Conservation (phyloP, 2,888 invertebrate species). For the Coleophora deauratella region DNA sequence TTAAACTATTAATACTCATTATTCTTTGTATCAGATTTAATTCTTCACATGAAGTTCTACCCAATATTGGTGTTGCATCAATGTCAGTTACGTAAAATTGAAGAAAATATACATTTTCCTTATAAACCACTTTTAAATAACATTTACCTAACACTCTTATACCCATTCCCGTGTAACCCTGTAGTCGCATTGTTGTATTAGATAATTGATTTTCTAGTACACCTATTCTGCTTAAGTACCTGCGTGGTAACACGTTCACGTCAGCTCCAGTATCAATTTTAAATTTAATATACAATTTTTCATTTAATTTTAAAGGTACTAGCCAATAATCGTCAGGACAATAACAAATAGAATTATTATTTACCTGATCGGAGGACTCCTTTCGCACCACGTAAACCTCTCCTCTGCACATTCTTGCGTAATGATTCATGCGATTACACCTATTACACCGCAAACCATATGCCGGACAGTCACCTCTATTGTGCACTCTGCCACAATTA, state of each 20-base stretch:
- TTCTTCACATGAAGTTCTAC: constrained; percentile 14
- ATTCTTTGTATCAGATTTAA: constrained; percentile 14
- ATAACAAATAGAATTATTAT: constrained; percentile 1
- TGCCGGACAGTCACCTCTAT: constrained; percentile 13
- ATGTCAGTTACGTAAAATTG: constrained; percentile 14
- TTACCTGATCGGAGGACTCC: constrained; percentile 17
- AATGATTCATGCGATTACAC: constrained; percentile 14
- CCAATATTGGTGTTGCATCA: constrained; percentile 12
- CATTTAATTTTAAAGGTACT: constrained; percentile 11
- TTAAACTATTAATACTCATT: background rate
- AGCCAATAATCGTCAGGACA: constrained; percentile 10
- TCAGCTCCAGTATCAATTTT: constrained; percentile 20
- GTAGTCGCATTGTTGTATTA: constrained; percentile 7
- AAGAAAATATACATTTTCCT: constrained; percentile 10
- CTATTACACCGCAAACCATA: constrained; percentile 12
- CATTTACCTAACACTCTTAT: constrained; percentile 15
- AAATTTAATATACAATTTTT: constrained; percentile 9
- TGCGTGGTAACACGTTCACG: constrained; percentile 16
- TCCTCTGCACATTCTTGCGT: constrained; percentile 13
- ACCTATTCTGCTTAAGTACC: constrained; percentile 1
- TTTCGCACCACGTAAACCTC: constrained; percentile 8
- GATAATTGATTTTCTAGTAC: constrained; percentile 9
- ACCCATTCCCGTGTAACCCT: constrained; percentile 14
- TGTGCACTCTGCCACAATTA: constrained; percentile 11
- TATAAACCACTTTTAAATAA: constrained; percentile 12